Conservation (phyloP, 2,797 vertebrate genomes). For the Anomalospiza imberbis region DNA sequence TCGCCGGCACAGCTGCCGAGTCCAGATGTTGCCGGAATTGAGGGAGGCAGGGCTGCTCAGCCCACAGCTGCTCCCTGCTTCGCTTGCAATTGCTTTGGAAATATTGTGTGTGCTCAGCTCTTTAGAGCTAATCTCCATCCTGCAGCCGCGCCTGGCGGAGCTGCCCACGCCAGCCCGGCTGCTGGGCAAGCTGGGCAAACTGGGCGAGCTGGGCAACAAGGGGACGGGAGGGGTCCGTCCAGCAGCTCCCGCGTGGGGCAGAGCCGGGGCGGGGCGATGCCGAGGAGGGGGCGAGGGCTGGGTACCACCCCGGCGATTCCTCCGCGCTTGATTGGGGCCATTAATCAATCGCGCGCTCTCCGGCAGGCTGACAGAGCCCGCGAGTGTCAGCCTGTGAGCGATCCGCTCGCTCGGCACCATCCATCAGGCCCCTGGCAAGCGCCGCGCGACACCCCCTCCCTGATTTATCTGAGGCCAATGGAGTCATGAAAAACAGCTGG, state of each 20-base stretch:
- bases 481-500: constrained; percentile 67
- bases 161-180: not conserved
- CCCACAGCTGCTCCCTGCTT: constrained; percentile 60
- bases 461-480: constrained; percentile 66
- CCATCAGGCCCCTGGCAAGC: constrained; percentile 57
- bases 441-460: constrained; percentile 5
- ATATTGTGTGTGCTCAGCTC: constrained; percentile 35
- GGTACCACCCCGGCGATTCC: not conserved
- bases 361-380: constrained; percentile 1
- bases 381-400: constrained; percentile 15
- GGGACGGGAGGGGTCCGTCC: not conserved
- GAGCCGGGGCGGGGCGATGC: not conserved
- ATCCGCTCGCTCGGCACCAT: constrained; percentile 38
- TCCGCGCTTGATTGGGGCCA: constrained; percentile 7
- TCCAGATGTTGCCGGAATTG: constrained; percentile 54
- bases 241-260: fast-evolving
- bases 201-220: not conserved
- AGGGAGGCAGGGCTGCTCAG: constrained; percentile 35
- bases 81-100: constrained; percentile 33
- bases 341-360: constrained; percentile 22
- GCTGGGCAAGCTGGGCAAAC: not conserved
- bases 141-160: not conserved
- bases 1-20: constrained; percentile 26
- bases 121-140: constrained; percentile 18
- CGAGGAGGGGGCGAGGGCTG: not conserved